Base-by-base conservation (phyloP, 2,797 vertebrate species). In the Dromococcyx pavoninus region DNA sequence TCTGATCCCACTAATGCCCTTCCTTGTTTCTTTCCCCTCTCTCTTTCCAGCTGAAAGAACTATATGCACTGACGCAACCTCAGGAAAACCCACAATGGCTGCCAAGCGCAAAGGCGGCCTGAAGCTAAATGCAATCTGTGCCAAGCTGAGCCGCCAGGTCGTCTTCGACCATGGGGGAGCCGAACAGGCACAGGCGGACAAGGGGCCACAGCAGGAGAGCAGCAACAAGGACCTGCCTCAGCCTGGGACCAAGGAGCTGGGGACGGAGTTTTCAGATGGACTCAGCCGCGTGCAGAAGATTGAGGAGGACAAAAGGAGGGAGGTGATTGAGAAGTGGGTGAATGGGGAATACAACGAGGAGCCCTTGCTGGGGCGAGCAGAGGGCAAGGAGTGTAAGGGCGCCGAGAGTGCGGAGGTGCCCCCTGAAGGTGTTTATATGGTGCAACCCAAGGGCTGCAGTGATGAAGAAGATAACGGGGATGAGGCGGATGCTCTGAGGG, bases 71-170 rank as follows among this genome's bases (percentile, higher is more conserved):
- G 99, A 99, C 99, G 98, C 98, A 96, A 98, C 98, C 98, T 98
- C 99, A 99, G 99, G 99, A 99, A 99, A 99, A 98, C 97, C 99
- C 98, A 98, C 99, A 60, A 99, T 99, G 99, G 99, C 99, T 97
- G 98, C 99, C 98, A 99, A 99, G 98, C 99, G 99, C 98, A 99
- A 99, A 99, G 99, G 99, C 97, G 99, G 99, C 98, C 98, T 99
- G 98, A 99, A 99, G 98, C 98, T 99, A 79, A 99, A 99, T 3
- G 99, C 99, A 94, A 99, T 99, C 98, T 99, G 99, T 97, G 99
- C 99, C 98, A 99, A 99, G 98, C 98, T 99, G 97, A 99, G 99
- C 98, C 99, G 99, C 95, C 99, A 99, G 97, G 99, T 99, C 93
- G 99, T 99, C 95, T 99, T 98, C 10, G 99, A 99, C 96, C 98